phyloP scores from a whole-genome alignment of 1,140 invertebrate genomes.

The Drosophila obscura region DNA sequence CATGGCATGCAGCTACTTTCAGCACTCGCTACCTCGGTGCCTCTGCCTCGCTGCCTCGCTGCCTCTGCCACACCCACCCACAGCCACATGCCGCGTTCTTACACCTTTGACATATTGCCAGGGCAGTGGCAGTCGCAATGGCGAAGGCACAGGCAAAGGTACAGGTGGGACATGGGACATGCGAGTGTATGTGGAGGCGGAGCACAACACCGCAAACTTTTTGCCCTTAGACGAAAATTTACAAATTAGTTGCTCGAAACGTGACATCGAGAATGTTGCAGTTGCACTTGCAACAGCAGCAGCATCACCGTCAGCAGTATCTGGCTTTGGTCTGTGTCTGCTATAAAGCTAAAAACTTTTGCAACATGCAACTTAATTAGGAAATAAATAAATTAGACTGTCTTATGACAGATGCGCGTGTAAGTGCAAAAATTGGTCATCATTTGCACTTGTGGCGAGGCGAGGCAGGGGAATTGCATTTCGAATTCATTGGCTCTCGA shows the following conservation, averaged over 20 bases:
- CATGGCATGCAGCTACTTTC: constrained; percentile 62
- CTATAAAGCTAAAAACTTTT: constrained; percentile 46
- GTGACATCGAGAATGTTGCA: constrained; percentile 65
- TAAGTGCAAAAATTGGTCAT: too few relatives aligned
- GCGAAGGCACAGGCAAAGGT: too few relatives aligned
- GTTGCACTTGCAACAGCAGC: constrained; percentile 37
- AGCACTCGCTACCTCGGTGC: not conserved
- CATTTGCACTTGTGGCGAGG: too few relatives aligned
- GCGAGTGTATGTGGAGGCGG: not conserved
- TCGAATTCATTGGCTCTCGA: too few relatives aligned
- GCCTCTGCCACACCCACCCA: not conserved
- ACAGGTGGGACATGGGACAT: too few relatives aligned
- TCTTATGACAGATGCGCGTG: constrained; percentile 2
- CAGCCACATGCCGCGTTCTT: constrained; percentile 2
- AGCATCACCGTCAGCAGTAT: constrained; percentile 17
- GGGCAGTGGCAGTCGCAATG: constrained; percentile 6
- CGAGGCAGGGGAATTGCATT: too few relatives aligned
- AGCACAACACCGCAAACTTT: constrained; percentile 46
- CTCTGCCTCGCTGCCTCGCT: too few relatives aligned
- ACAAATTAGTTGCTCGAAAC: constrained; percentile 80
- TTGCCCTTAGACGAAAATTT: constrained; percentile 68
- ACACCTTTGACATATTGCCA: constrained; percentile 74
- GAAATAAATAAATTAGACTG: constrained; percentile 74
- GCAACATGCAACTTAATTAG: constrained; percentile 72
- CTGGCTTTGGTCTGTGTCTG: constrained; percentile 29